Evolutionary conservation across 64 coral and sea anemone species (phyloP).

Genomic region (Porites lutea): DNA sequence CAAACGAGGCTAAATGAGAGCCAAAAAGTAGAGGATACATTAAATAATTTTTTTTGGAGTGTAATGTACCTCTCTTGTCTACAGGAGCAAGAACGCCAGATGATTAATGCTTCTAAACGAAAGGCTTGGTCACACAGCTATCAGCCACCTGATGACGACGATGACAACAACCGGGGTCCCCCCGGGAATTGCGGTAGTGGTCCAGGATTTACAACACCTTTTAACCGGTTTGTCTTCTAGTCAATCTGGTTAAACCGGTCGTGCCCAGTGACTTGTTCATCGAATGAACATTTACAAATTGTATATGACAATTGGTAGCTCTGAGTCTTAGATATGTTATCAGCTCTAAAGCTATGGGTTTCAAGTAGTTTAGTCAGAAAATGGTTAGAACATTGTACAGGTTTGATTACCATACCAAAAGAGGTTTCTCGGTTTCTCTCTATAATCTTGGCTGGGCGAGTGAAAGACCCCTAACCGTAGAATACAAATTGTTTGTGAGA

Average conservation of each 20-base stretch:
- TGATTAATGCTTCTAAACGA: slow-evolving; percentile 26
- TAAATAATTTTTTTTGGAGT: background rate
- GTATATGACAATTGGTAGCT: too few relatives aligned
- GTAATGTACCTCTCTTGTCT: background rate
- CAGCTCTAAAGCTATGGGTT: too few relatives aligned
- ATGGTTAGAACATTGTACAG: too few relatives aligned
- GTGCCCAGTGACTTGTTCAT: background rate
- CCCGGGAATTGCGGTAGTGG: slow-evolving; percentile 84
- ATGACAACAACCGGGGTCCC: slow-evolving; percentile 72
- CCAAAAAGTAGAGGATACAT: background rate
- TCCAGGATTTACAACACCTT: slow-evolving; percentile 76
- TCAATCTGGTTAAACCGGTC: background rate
- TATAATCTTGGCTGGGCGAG: too few relatives aligned
- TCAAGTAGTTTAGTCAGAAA: too few relatives aligned
- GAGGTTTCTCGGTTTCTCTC: too few relatives aligned
- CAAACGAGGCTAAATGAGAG: background rate
- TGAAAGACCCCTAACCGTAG: too few relatives aligned
- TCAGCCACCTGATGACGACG: slow-evolving; percentile 76
- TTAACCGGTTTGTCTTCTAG: slow-evolving; percentile 93
- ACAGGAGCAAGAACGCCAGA: slow-evolving; percentile 58
- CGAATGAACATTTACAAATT: background rate
- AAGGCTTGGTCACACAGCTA: slow-evolving; percentile 55
- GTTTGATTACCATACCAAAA: too few relatives aligned
- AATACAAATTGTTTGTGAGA: too few relatives aligned
- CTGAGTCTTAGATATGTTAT: too few relatives aligned